Evolutionary conservation across 2,888 invertebrate species (phyloP).

Genomic region (Argyresthia albistria): DNA sequence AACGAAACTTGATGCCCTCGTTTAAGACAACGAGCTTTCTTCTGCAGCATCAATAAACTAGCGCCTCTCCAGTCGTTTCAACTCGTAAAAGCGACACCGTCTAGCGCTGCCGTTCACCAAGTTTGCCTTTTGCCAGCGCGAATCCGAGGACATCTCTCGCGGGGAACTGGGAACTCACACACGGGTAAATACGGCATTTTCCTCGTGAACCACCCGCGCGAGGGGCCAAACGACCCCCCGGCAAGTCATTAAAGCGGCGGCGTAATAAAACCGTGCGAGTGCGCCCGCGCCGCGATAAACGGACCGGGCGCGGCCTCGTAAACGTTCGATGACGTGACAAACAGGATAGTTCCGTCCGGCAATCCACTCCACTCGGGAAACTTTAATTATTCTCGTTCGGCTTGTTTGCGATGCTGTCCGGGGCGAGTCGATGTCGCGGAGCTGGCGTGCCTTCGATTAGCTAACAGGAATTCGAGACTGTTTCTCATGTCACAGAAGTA

Average conservation of each 20-base stretch:
- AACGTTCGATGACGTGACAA: constrained; percentile 9
- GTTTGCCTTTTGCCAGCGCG: neutral
- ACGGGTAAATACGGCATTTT: neutral
- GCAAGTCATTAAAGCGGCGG: constrained; percentile 3
- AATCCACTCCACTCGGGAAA: neutral
- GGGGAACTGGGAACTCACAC: neutral
- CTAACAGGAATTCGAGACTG: no score
- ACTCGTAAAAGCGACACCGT: neutral
- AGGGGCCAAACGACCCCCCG: neutral
- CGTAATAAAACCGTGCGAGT: constrained; percentile 6
- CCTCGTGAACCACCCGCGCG: neutral
- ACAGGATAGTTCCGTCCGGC: constrained; percentile 1
- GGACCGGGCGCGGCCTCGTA: constrained; percentile 9
- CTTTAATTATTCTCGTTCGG: neutral
- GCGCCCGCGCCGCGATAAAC: constrained; percentile 9
- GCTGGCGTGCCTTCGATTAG: no score
- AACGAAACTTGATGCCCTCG: no score
- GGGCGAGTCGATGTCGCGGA: no score
- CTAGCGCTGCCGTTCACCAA: neutral
- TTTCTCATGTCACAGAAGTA: no score
- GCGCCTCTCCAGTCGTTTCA: neutral
- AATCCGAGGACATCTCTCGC: neutral
- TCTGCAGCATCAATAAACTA: neutral
- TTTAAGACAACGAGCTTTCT: no score
- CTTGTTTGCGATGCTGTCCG: no score